These are phyloP conservation scores for Panzeria rudis DNA, from an alignment of 2,888 invertebrate genomes.

Conservation along the genomic window DNA sequence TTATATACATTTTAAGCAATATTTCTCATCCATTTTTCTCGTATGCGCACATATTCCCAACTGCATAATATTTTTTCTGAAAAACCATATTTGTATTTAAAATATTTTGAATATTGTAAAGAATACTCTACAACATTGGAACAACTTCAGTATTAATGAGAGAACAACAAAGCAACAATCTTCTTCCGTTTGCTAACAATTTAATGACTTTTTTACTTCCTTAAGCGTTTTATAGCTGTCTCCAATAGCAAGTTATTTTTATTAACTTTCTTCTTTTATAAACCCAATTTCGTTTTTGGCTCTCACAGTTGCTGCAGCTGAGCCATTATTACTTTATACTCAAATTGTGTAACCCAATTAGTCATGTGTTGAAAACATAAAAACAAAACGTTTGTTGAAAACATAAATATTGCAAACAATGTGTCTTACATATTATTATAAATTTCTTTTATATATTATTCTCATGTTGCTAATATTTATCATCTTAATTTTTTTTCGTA, in stretches of 20 bases:
- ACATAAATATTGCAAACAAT: no score
- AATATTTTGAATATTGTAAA: neutral
- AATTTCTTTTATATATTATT: neutral
- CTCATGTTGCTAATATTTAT: no score
- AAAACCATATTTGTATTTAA: no score
- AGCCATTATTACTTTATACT: neutral
- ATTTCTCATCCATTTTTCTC: no score
- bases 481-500: no score
- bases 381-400: no score
- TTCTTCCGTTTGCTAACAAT: slow-evolving; percentile 38
- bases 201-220: slow-evolving; percentile 58
- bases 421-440: no score
- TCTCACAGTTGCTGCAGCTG: slow-evolving; percentile 3
- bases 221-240: slow-evolving; percentile 54
- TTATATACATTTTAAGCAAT: no score
- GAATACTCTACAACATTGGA: neutral
- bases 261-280: neutral
- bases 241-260: slow-evolving; percentile 30
- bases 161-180: slow-evolving; percentile 13
- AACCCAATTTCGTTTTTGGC: neutral
- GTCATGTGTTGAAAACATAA: neutral
- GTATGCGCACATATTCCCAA: no score
- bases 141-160: neutral
- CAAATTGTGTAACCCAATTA: neutral
- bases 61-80: no score